phyloP scores from a whole-genome alignment of 2,113 vertebrate species.

The Meleagris gallopavo region DNA sequence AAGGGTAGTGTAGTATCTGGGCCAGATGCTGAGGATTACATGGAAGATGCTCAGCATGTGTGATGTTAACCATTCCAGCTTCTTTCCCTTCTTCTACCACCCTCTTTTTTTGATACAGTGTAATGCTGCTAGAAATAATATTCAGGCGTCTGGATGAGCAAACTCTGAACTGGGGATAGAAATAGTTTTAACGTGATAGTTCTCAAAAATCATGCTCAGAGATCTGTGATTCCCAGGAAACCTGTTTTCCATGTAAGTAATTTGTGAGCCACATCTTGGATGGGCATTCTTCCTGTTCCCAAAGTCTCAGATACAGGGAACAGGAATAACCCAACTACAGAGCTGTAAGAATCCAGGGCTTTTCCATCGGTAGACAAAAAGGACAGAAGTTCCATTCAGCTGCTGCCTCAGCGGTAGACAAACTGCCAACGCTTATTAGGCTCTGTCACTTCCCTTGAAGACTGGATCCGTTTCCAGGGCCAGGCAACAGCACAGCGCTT shows the following conservation, averaged over 20 bases:
- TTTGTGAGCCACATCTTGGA: not conserved
- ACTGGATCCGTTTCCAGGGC: not conserved
- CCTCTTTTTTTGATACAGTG: not conserved
- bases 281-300: not conserved
- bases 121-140: not conserved
- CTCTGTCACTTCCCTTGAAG: slow-evolving; percentile 3
- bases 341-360: not conserved
- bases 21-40: not conserved
- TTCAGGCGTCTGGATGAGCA: not conserved
- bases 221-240: not conserved
- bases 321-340: fast-evolving
- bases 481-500: not conserved
- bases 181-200: not conserved
- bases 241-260: not conserved
- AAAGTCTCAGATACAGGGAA: not conserved
- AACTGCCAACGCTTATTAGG: not conserved
- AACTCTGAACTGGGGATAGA: not conserved
- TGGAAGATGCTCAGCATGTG: not conserved
- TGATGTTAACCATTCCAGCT: not conserved
- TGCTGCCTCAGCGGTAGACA: not conserved
- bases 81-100: not conserved
- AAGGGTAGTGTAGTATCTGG: not conserved
- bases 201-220: not conserved
- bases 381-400: not conserved
- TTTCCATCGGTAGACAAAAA: not conserved